These are phyloP conservation scores for Uloborus diversus DNA, from an alignment of 1,140 invertebrate genomes.

Conservation along the genomic window DNA sequence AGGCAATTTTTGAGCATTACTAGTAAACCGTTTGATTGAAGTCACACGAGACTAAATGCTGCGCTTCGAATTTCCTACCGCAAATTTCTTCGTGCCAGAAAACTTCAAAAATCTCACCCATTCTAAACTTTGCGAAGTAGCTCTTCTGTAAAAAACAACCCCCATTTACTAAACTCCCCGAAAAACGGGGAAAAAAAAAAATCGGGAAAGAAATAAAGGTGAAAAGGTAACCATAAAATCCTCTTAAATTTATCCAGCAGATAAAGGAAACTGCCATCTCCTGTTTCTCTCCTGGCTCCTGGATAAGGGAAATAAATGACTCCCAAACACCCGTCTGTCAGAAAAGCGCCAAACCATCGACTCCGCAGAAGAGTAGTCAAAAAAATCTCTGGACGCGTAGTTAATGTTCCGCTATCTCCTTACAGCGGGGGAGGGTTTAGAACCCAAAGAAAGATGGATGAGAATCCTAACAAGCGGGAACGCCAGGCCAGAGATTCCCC, in stretches of 20 bases:
- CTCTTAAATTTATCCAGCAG: neutral
- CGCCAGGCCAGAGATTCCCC: neutral
- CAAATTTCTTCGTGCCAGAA: no score
- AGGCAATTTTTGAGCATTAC: no score
- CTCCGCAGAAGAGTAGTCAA: neutral
- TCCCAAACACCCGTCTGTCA: constrained; percentile 42
- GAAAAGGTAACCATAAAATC: constrained; percentile 15
- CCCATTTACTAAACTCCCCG: neutral
- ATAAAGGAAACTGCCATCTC: constrained; percentile 31
- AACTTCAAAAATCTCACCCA: no score
- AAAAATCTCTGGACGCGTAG: constrained; percentile 1
- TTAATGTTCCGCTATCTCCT: constrained; percentile 23
- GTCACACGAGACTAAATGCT: no score
- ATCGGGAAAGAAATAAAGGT: neutral
- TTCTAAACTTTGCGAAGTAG: no score
- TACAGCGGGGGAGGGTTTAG: neutral
- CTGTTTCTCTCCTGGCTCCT: neutral
- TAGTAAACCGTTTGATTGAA: no score
- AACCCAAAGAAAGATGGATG: constrained; percentile 19
- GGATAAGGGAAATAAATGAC: constrained; percentile 47
- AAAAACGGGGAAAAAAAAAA: neutral
- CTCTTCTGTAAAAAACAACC: neutral
- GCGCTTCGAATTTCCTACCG: no score
- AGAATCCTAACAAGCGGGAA: constrained; percentile 31
- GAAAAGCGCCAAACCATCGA: constrained; percentile 42